These are phyloP conservation scores for Diglossa brunneiventris DNA, from an alignment of 2,113 vertebrate species.

Conservation along the genomic window DNA sequence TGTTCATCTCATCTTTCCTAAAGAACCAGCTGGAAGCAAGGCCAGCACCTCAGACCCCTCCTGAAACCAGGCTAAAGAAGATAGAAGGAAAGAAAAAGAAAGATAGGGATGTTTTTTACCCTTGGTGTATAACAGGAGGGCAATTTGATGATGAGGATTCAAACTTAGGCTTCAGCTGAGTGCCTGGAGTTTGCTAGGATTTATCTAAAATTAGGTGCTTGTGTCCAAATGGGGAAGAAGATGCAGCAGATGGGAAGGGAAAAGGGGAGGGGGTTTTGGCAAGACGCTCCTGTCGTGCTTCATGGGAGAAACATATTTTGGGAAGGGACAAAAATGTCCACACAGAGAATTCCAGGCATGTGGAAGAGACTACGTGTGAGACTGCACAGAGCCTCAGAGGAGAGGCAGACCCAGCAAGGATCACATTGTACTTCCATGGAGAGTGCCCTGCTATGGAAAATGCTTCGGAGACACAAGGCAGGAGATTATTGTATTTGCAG, in stretches of 20 bases:
- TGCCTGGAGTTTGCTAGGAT: background rate
- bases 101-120: rapidly evolving
- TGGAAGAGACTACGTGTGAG: background rate
- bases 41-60: background rate
- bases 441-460: background rate
- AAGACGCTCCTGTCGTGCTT: background rate
- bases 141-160: background rate
- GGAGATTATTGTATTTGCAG: too few relatives aligned
- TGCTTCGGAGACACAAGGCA: rapidly evolving
- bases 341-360: background rate
- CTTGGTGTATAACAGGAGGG: background rate
- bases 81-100: background rate
- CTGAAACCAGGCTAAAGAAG: background rate
- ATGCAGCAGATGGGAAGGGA: background rate
- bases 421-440: rapidly evolving
- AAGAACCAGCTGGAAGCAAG: background rate
- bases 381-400: background rate
- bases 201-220: slow-evolving; percentile 16
- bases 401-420: background rate
- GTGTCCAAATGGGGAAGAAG: background rate
- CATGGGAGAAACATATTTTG: background rate
- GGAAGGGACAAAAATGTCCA: background rate
- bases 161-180: background rate
- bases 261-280: background rate
- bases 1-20: background rate